Conservation (phyloP, 35 echinoderm and acorn worm species). For the Strongylocentrotus purpuratus region DNA sequence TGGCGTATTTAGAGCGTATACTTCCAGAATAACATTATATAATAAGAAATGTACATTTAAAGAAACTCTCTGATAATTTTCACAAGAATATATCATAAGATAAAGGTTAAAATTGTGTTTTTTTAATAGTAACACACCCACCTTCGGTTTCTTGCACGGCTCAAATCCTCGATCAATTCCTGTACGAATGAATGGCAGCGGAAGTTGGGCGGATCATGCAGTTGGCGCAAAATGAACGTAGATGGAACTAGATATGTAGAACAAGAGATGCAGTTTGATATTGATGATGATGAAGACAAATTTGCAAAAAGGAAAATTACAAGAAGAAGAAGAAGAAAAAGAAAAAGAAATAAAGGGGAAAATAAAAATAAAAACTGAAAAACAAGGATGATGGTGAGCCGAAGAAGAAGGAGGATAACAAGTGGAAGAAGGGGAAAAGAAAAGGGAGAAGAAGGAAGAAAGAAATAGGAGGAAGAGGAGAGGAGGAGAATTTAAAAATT, state of each 20-base stretch:
- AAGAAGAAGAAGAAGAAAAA: no score
- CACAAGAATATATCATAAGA: neutral
- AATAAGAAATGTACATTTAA: neutral
- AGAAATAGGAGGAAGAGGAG: neutral
- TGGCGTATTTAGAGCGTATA: neutral
- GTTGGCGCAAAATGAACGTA: neutral
- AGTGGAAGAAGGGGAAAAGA: neutral
- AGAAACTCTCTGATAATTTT: neutral
- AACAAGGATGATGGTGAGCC: no score
- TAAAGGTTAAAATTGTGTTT: neutral
- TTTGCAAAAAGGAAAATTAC: no score
- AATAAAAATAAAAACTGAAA: no score
- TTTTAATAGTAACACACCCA: constrained; percentile 25
- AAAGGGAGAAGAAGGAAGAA: neutral
- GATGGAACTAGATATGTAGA: neutral
- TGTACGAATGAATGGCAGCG: constrained; percentile 43
- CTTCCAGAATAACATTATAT: neutral
- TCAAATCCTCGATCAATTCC: neutral
- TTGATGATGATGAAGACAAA: no score
- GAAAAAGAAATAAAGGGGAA: no score
- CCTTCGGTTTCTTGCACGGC: neutral
- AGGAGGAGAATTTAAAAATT: no score
- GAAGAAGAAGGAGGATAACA: neutral
- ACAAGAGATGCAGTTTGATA: no score
- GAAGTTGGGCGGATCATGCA: constrained; percentile 51